A percentile compares a stretch with the other conserved stretches of the same genome.
phyloP scores from a whole-genome alignment of 2,888 invertebrate species.

The Rhaphigaster nebulosa region DNA sequence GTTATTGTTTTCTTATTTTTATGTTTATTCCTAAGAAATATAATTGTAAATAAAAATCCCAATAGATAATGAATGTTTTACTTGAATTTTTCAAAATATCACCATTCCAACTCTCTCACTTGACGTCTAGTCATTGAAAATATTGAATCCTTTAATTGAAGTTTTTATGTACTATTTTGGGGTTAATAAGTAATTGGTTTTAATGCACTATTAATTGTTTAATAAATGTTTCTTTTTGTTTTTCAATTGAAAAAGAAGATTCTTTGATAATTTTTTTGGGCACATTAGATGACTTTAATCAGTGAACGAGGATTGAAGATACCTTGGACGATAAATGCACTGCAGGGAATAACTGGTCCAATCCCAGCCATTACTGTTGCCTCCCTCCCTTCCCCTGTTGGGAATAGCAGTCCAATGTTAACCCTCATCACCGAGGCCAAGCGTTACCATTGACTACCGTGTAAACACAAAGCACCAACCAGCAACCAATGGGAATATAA shows the following conservation, averaged over 20 bases:
- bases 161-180: too few relatives aligned
- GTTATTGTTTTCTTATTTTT: too few relatives aligned
- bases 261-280: background rate
- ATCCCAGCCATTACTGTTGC: background rate
- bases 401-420: background rate
- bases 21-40: too few relatives aligned
- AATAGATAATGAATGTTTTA: too few relatives aligned
- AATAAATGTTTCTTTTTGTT: too few relatives aligned
- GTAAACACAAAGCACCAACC: background rate
- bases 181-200: too few relatives aligned
- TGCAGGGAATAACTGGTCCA: background rate
- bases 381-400: background rate
- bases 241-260: background rate
- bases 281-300: background rate
- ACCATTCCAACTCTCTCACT: too few relatives aligned
- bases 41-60: too few relatives aligned
- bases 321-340: background rate
- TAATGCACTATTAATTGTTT: too few relatives aligned
- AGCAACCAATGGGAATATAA: slow-evolving; percentile 27
- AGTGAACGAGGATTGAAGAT: background rate
- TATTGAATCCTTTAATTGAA: too few relatives aligned
- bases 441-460: background rate
- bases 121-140: too few relatives aligned
- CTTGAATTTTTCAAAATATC: too few relatives aligned
- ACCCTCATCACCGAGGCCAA: background rate